Conservation (phyloP, 2,888 invertebrate genomes). For the Epiblema foenella region DNA sequence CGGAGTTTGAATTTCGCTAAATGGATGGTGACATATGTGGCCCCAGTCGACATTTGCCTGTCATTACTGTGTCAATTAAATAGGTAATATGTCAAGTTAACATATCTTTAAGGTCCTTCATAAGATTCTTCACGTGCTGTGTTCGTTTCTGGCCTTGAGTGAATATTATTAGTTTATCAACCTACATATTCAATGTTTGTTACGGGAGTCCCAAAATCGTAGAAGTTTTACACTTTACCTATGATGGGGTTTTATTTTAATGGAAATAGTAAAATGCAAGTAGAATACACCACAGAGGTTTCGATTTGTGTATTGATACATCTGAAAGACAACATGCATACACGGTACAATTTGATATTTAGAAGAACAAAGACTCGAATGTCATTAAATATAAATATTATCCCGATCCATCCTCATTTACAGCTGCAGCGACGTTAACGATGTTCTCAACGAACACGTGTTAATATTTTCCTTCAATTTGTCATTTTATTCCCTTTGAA, state of each 20-base stretch:
- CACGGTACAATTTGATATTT: not conserved
- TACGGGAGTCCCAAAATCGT: no score
- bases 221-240: no score
- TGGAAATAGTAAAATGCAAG: no score
- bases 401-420: slow-evolving; percentile 29
- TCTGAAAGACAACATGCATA: not conserved
- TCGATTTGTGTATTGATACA: no score
- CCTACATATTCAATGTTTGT: no score
- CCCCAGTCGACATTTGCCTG: slow-evolving; percentile 13
- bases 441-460: slow-evolving; percentile 33
- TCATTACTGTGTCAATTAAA: slow-evolving; percentile 16
- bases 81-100: not conserved
- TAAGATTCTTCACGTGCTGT: no score
- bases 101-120: not conserved
- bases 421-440: slow-evolving; percentile 28
- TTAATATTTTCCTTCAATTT: slow-evolving; percentile 41
- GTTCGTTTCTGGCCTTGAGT: no score
- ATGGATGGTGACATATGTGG: slow-evolving; percentile 38
- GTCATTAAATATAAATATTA: slow-evolving; percentile 36
- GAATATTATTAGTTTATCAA: no score
- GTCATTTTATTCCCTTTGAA: slow-evolving; percentile 41
- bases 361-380: slow-evolving; percentile 11
- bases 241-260: no score
- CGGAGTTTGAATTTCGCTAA: slow-evolving; percentile 35
- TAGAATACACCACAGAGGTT: no score